Conservation (phyloP, 2,888 invertebrate genomes). For the Ectropis crepuscularia region DNA sequence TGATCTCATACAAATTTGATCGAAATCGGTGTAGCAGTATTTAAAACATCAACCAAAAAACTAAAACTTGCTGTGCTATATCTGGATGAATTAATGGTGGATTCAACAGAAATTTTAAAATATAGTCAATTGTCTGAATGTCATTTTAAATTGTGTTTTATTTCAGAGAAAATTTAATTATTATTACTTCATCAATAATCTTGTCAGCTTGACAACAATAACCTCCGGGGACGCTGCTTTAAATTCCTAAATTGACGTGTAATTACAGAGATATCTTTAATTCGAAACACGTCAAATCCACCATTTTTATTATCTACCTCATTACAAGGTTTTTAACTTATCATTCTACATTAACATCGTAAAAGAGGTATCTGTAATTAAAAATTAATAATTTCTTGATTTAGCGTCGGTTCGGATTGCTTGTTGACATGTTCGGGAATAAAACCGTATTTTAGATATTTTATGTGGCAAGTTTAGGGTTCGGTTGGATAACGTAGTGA, state of each 20-base stretch:
- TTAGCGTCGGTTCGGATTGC: constrained; percentile 7
- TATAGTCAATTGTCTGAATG: no score
- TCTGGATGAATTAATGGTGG: no score
- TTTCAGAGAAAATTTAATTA: no score
- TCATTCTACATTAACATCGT: constrained; percentile 26
- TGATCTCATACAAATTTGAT: no score
- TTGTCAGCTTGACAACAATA: constrained; percentile 3
- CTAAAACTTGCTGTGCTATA: no score
- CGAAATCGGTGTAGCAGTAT: no score
- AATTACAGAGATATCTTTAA: constrained; percentile 37
- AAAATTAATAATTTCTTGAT: constrained; percentile 30
- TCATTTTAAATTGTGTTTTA: no score
- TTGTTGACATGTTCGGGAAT: constrained; percentile 21
- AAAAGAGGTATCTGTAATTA: constrained; percentile 28
- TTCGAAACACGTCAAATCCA: constrained; percentile 36
- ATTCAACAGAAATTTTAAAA: no score
- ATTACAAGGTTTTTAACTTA: constrained; percentile 37
- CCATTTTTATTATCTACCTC: constrained; percentile 40
- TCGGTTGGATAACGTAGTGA: no score
- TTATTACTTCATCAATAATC: constrained; percentile 1
- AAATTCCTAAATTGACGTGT: constrained; percentile 31
- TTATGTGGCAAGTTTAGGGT: constrained; percentile 11
- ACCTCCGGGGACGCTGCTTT: neutral
- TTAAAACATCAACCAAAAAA: no score
- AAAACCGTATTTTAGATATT: constrained; percentile 17